phyloP scores from a whole-genome alignment of 2,888 invertebrate genomes.

The Lasioglossum villosulum region DNA sequence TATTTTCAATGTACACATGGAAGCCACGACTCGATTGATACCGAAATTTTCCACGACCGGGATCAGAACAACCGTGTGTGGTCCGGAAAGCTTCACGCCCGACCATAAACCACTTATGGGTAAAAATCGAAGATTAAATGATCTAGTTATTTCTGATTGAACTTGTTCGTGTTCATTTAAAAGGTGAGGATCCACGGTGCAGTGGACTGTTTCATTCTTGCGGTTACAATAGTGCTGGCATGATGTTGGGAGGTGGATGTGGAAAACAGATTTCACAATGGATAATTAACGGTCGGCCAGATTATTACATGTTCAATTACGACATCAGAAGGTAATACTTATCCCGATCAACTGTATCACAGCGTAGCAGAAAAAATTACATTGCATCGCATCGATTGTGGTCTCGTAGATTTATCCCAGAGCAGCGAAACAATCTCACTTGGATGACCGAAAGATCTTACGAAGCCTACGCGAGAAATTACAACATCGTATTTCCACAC shows the following conservation, averaged over 20 bases:
- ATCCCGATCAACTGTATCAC: background rate
- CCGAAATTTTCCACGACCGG: constrained; percentile 91
- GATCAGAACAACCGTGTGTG: constrained; percentile 94
- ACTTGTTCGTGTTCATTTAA: constrained; percentile 21
- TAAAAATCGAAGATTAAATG: constrained; percentile 25
- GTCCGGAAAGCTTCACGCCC: constrained; percentile 96
- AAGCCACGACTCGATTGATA: constrained; percentile 89
- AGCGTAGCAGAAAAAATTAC: background rate
- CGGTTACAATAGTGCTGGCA: constrained; percentile 96
- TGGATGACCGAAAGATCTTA: constrained; percentile 94
- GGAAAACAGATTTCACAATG: constrained; percentile 94
- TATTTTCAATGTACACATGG: constrained; percentile 91
- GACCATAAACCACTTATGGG: constrained; percentile 96
- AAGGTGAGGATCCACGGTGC: constrained; percentile 84
- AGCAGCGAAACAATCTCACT: constrained; percentile 88
- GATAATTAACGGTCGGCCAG: constrained; percentile 93
- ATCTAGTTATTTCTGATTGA: background rate
- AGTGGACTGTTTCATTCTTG: constrained; percentile 93
- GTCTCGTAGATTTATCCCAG: constrained; percentile 88
- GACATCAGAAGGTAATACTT: constrained; percentile 89
- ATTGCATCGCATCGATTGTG: background rate
- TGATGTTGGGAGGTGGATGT: constrained; percentile 96
- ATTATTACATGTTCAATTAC: constrained; percentile 93
- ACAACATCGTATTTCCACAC: constrained; percentile 92
- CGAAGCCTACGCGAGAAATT: constrained; percentile 95